These are phyloP conservation scores for Nasua narica DNA, from an alignment of 2,797 vertebrate genomes.

Conservation along the genomic window DNA sequence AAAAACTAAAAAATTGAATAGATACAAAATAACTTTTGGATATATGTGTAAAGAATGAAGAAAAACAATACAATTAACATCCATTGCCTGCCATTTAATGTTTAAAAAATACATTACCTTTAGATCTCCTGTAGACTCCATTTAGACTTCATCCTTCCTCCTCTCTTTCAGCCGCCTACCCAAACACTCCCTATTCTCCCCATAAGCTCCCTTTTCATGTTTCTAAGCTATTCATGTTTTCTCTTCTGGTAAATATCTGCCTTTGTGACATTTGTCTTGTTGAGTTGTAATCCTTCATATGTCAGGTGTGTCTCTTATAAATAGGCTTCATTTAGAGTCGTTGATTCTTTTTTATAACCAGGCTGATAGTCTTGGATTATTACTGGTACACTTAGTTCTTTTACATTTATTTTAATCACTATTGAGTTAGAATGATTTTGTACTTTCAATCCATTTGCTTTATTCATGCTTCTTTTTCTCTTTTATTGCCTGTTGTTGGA, in stretches of 20 bases:
- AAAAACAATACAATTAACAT: background rate
- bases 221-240: background rate
- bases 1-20: background rate
- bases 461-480: background rate
- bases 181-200: background rate
- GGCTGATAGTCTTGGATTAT: background rate
- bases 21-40: background rate
- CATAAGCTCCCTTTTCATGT: background rate
- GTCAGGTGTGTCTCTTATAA: background rate
- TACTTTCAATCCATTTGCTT: background rate
- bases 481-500: background rate
- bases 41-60: background rate
- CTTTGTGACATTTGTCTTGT: background rate
- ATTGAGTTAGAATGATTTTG: background rate
- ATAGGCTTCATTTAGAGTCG: background rate
- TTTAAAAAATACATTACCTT: background rate
- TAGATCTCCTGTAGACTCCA: background rate
- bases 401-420: background rate
- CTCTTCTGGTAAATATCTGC: background rate
- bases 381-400: background rate
- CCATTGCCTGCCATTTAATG: background rate
- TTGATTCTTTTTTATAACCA: background rate
- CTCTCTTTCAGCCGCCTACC: background rate
- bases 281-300: background rate
- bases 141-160: background rate